Evolutionary conservation across 2,797 vertebrate genomes (phyloP), one percentile per base, ranked within the genome.

Genomic region (Coracias cyanogaster): DNA sequence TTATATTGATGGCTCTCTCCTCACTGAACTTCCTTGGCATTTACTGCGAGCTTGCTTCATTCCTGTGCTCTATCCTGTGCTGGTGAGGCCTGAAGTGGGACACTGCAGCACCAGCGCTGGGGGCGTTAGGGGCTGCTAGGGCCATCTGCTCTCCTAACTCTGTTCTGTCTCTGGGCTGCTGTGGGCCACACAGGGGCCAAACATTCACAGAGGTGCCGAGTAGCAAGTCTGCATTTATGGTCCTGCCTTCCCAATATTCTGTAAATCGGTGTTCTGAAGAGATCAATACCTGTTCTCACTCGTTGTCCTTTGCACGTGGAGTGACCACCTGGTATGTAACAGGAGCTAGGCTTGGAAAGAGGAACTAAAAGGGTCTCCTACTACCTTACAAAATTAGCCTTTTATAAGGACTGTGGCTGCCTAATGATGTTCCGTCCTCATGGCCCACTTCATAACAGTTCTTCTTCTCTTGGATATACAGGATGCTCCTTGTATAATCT

Each of bases 301-400:
- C 3, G 0, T 26, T 66, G 70, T 19, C 22, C 24, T 85, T 61
- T 17, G 26, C 24, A 67, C 0, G 0, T 29, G 41, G 25, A 79
- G 60, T 39, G 26, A 45, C 31, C 7, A 77, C 54, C 33, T 55
- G 7, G 6, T n/a, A 45, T 2, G 4, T 26, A 60, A 39, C n/a
- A 61, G 66, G 54, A 14, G n/a, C 6, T 57, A 61, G 26, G 41
- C 24, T 54, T 77, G 5, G 67, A 61, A 84, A 86, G 15, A 71
- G 22, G 37, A 88, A 86, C 28, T 57, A 45, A 12, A 69, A n/a
- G 7, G 13, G n/a, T 74, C 57, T 82, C 29, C 15, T 48, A 5
- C 45, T 86, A 84, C 57, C 29, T 20, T 46, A 79, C 80, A 70
- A 87, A 87, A 54, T 13, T 1, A 58, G 17, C 7, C 4, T 21